Evolutionary conservation across 2,888 invertebrate genomes (phyloP), one percentile per base, ranked within the genome.

Genomic region (Encarsia formosa): DNA sequence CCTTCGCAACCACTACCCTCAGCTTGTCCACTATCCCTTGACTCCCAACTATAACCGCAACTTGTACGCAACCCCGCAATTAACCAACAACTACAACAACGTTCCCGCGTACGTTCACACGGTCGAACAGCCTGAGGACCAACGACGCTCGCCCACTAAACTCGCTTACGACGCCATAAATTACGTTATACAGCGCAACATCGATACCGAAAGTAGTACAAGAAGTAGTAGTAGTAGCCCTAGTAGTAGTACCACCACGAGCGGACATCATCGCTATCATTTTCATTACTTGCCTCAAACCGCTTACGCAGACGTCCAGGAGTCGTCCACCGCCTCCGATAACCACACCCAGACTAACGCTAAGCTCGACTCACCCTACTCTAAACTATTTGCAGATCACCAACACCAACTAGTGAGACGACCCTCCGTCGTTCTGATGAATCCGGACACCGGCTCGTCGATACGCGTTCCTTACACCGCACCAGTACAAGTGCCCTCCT

Each of bases 361-460:
- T 9, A 44, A 42, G 22, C 19, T 67, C 67, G 70, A 71, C 61
- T 64, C 61, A 57, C 64, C 67, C 63, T 62, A 65, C 53, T 70
- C 70, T 70, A 70, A 72, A 68, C 63, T 71, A 64, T 59, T 72
- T 72, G 56, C 72, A 73, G 72, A 72, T 70, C 62, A 49, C 16
- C 44, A 42, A 47, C 59, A 61, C 60, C 61, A 63, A 42, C 23
- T 52, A 55, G 35, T 38, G 20, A 44, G 55, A 22, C 39, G 41
- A 24, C 55, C 51, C 3, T 22, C 51, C 4, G 48, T 48, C 4
- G 20, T 44, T 18, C 37, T 45, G 29, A 4, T 45, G 26, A 54
- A 47, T 19, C 50, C 48, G n/a, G 37, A 68, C 64, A 68, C 22
- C 22, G 48, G 29, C 35, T 26, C 38, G 57, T 64, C 50, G n/a